phyloP scores from a whole-genome alignment of 2,797 vertebrate species.

The Cynopterus sphinx region DNA sequence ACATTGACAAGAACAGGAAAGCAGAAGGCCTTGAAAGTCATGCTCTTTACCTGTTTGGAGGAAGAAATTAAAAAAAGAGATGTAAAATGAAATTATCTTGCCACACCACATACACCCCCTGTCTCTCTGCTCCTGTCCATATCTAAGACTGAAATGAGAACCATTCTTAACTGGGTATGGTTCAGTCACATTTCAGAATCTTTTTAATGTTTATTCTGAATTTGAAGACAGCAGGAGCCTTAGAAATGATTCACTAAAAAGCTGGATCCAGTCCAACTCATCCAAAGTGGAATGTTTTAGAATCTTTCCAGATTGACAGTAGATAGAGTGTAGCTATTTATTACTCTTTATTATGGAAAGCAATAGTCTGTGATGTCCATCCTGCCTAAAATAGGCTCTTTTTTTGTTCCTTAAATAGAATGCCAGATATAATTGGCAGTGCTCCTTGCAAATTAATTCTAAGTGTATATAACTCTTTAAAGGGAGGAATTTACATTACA shows the following conservation, averaged over 20 bases:
- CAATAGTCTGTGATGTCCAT: slow-evolving; percentile 42
- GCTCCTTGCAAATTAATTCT: slow-evolving; percentile 68
- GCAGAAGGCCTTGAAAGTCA: slow-evolving; percentile 40
- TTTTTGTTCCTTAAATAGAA: slow-evolving; percentile 59
- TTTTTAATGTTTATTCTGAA: slow-evolving; percentile 15
- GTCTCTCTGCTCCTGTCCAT: neutral
- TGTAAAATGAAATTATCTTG: neutral
- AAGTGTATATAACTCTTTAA: slow-evolving; percentile 28
- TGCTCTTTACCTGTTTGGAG: neutral
- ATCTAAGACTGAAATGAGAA: slow-evolving; percentile 5
- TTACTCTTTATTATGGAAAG: slow-evolving; percentile 32
- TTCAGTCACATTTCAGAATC: slow-evolving; percentile 20
- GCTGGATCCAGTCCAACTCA: neutral
- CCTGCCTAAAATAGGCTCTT: slow-evolving; percentile 44
- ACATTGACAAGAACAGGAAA: slow-evolving; percentile 50
- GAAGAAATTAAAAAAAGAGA: neutral
- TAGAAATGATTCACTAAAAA: slow-evolving; percentile 40
- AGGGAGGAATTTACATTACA: slow-evolving; percentile 50
- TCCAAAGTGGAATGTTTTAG: neutral
- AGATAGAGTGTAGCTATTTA: neutral
- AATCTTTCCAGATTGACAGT: neutral
- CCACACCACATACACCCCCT: too few relatives aligned
- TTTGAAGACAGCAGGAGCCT: neutral
- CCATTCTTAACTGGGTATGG: neutral
- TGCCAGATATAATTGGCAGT: slow-evolving; percentile 57